Evolutionary conservation across 2,888 invertebrate genomes (phyloP), one percentile per base, ranked within the genome.

Genomic region (Bugulina stolonifera): DNA sequence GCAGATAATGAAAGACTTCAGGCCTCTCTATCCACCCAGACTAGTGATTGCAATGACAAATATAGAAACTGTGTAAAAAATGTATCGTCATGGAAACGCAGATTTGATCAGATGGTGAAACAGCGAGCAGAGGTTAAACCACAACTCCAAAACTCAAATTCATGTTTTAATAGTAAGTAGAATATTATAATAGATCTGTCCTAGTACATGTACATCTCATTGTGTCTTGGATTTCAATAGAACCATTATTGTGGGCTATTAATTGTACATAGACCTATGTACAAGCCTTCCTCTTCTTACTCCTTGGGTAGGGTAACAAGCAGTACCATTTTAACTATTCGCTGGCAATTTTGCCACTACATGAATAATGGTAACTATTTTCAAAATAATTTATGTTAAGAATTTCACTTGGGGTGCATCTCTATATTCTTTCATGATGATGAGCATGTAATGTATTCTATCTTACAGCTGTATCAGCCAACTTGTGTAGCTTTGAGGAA

Each of bases 401-500:
- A n/a, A n/a, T n/a, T n/a, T n/a, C n/a, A n/a, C n/a, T n/a, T n/a
- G n/a, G n/a, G n/a, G n/a, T n/a, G n/a, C n/a, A n/a, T n/a, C n/a
- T 43, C 43, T 43, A 18, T 43, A 18, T 43, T 43, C 43, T 43
- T 43, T 43, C 43, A n/a, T n/a, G n/a, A n/a, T n/a, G n/a, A n/a
- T n/a, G n/a, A n/a, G n/a, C n/a, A n/a, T n/a, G n/a, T n/a, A n/a
- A n/a, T n/a, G n/a, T n/a, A n/a, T n/a, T 43, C 43, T 18, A 43
- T 18, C 43, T 5, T 43, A 25, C n/a, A 64, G 64, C 22, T 14
- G n/a, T 64, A 14, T 5, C 2, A 29, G 29, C 29, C n/a, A 32
- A 64, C 27, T 64, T 64, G 5, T 64, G 64, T 32, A 64, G 29
- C 5, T 64, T 64, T 64, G 64, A 64, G 32, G 32, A 14, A 2